Evolutionary conservation across 30 jellyfish, hydroid and myxozoan genomes (phyloP), one percentile per base, ranked within the genome.

Genomic region (Hydractinia symbiolongicarpus): DNA sequence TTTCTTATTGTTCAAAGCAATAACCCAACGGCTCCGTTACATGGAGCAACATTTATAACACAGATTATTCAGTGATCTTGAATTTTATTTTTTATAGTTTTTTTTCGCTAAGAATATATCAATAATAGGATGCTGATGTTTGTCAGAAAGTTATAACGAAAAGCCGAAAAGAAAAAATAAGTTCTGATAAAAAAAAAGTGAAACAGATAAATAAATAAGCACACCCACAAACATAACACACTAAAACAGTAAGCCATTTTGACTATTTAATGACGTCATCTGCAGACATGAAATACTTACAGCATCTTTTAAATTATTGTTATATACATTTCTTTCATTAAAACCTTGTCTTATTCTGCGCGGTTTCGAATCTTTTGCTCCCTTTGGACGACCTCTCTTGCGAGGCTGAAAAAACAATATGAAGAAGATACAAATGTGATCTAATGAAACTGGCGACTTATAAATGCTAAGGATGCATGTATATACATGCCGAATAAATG

Each of bases 321-420:
- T 74, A 8, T 74, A 44, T 21, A 54, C 8, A 4, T 1, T 16
- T 74, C 13, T 72, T 4, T 6, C 70, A 5, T 17, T 19, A 15
- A 21, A 15, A 77, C 60, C 85, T 9, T 17, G 52, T 56, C 81
- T n/a, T 16, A 8, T 57, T 60, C 60, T 60, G 19, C 85, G 76
- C 16, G 76, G 85, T 4, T 55, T 54, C 6, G 73, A 11, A 77
- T 77, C 85, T 77, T 64, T 60, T 50, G 85, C 16, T 15, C 85
- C 85, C 60, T 77, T 77, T 5, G 85, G 85, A 53, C 85, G 51
- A 56, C 85, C 85, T 9, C 85, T 60, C 30, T 57, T 57, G 51
- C 66, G 56, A 17, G 40, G 51, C 85, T 17, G 7, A 66, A 66
- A 4, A 6, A 30, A 30, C 44, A 30, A 44, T 64, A 51, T 4